Conservation (phyloP, 1,140 invertebrate genomes). For the Mesaphorura yosii region DNA sequence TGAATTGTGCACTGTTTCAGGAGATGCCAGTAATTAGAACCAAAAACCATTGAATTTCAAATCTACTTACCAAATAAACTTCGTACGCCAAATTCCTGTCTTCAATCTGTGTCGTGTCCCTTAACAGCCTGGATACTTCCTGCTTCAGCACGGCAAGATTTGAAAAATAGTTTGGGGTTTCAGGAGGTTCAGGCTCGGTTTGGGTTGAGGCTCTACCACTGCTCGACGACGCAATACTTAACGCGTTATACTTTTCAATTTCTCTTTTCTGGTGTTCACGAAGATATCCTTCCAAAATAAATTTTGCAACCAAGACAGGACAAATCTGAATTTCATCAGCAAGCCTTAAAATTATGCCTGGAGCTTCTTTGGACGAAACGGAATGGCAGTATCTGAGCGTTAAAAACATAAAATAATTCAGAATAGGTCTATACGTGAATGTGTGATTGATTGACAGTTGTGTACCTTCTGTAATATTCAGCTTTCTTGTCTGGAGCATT, state of each 20-base stretch:
- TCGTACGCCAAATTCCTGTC: conserved; percentile 60
- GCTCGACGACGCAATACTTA: no score
- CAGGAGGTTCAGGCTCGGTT: not conserved
- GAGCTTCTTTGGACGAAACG: conserved; percentile 33
- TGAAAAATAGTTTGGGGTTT: not conserved
- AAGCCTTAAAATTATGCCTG: conserved; percentile 47
- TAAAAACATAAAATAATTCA: conserved; percentile 1
- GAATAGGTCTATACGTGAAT: not conserved
- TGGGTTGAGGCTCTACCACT: not conserved
- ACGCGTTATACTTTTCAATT: conserved; percentile 4
- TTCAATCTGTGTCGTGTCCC: conserved; percentile 57
- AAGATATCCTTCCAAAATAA: conserved; percentile 50
- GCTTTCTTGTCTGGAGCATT: conserved; percentile 20
- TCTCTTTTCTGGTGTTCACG: conserved; percentile 14
- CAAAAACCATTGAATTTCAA: conserved; percentile 33
- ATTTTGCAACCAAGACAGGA: conserved; percentile 51
- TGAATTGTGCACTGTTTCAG: conserved; percentile 50
- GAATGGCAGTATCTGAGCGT: conserved; percentile 31
- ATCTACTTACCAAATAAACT: conserved; percentile 55
- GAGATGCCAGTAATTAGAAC: no score
- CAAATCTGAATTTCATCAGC: conserved; percentile 44
- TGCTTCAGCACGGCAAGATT: conserved; percentile 10
- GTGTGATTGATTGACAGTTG: not conserved
- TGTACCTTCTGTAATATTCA: conserved; percentile 24
- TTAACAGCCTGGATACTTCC: conserved; percentile 48